phyloP scores from a whole-genome alignment of 1,140 invertebrate genomes.

The Papilio xuthus region DNA sequence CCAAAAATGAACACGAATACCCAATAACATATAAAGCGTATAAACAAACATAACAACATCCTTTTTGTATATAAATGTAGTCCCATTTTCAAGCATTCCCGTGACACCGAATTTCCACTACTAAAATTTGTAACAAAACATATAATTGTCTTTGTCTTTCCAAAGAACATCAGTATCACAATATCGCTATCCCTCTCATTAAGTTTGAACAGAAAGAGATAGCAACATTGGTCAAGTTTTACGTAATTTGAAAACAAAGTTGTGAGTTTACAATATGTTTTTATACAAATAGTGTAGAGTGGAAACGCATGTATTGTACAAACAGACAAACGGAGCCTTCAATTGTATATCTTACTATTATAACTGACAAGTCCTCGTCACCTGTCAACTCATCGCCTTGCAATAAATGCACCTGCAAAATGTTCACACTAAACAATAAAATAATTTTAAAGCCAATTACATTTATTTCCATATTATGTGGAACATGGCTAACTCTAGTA shows the following conservation, averaged over 20 bases:
- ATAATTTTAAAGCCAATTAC: no score
- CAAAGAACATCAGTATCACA: no score
- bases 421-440: not conserved
- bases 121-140: not conserved
- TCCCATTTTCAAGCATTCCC: not conserved
- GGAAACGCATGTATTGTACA: not conserved
- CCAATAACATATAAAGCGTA: not conserved
- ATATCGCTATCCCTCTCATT: no score
- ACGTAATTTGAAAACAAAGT: no score
- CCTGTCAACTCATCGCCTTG: constrained; percentile 69
- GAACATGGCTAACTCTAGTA: no score
- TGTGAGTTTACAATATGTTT: not conserved
- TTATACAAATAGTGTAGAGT: not conserved
- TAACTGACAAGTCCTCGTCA: constrained; percentile 68
- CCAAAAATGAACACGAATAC: not conserved
- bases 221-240: no score
- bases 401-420: constrained; percentile 72
- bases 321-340: constrained; percentile 41
- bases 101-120: not conserved
- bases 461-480: not conserved
- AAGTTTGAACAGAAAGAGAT: no score
- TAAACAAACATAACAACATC: constrained; percentile 5
- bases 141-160: not conserved
- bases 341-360: constrained; percentile 65
- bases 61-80: not conserved